Evolutionary conservation across 2,888 invertebrate genomes (phyloP).

Genomic region (Gasteruption jaculator): DNA sequence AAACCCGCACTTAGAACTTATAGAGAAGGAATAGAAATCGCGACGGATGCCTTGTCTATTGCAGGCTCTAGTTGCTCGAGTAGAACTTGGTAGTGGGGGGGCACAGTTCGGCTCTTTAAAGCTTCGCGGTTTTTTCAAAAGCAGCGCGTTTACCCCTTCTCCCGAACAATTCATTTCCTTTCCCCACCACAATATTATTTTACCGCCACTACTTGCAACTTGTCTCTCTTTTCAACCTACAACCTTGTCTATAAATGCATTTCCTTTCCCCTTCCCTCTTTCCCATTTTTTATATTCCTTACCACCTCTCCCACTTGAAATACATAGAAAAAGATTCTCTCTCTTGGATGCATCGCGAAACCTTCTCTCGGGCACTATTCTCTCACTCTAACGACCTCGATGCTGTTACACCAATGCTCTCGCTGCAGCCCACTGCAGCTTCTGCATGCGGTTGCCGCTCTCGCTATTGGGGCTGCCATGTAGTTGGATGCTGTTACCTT

Average conservation of each 20-base stretch:
- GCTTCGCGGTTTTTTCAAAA: constrained; percentile 51
- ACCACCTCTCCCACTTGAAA: constrained; percentile 19
- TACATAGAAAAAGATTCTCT: too few relatives aligned
- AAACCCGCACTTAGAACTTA: too few relatives aligned
- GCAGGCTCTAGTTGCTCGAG: constrained; percentile 44
- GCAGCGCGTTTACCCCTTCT: constrained; percentile 38
- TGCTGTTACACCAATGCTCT: too few relatives aligned
- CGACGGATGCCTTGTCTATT: constrained; percentile 49
- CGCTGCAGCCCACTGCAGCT: too few relatives aligned
- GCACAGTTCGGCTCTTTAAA: constrained; percentile 50
- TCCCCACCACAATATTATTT: constrained; percentile 15
- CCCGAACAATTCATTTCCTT: constrained; percentile 13
- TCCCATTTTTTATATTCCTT: constrained; percentile 14
- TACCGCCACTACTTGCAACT: too few relatives aligned
- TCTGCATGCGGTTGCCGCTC: too few relatives aligned
- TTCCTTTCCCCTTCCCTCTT: constrained; percentile 14
- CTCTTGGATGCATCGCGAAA: too few relatives aligned
- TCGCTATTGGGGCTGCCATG: too few relatives aligned
- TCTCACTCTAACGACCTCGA: too few relatives aligned
- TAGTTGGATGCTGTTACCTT: too few relatives aligned
- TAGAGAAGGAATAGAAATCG: too few relatives aligned
- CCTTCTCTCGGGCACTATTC: too few relatives aligned
- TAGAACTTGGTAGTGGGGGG: constrained; percentile 48
- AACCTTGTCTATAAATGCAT: constrained; percentile 16
- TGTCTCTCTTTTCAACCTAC: constrained; percentile 17